phyloP scores from a whole-genome alignment of 1,140 invertebrate genomes.

The Micrasema longulum region DNA sequence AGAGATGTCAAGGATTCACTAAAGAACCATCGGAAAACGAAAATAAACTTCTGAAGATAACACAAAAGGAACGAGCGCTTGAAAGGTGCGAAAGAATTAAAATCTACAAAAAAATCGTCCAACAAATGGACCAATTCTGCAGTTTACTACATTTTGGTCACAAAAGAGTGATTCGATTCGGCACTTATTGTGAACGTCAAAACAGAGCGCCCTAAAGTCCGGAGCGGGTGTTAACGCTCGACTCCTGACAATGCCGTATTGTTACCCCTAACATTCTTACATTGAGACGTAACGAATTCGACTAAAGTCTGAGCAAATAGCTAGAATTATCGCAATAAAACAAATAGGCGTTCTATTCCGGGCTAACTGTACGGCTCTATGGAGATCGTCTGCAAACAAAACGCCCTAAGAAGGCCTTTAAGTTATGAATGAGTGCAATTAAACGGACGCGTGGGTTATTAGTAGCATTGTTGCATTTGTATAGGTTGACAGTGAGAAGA shows the following conservation, averaged over 20 bases:
- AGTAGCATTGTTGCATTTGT: conserved; percentile 3
- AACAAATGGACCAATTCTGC: conserved; percentile 48
- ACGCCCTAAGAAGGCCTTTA: conserved; percentile 15
- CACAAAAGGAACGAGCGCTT: conserved; percentile 21
- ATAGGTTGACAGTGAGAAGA: conserved; percentile 5
- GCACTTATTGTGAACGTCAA: conserved; percentile 55
- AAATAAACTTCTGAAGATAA: conserved; percentile 29
- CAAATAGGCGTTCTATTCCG: conserved; percentile 32
- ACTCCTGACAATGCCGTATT: conserved; percentile 35
- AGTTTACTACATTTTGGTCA: conserved; percentile 35
- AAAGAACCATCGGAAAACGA: conserved; percentile 25
- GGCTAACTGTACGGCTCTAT: not conserved
- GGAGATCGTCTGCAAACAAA: conserved; percentile 9
- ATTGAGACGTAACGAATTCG: conserved; percentile 47
- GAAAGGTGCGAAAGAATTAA: conserved; percentile 44
- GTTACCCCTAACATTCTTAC: conserved; percentile 31
- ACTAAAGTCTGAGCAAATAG: conserved; percentile 24
- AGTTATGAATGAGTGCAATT: conserved; percentile 31
- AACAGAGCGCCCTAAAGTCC: conserved; percentile 49
- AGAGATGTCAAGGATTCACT: conserved; percentile 38
- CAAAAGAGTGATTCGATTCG: conserved; percentile 53
- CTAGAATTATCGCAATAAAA: conserved; percentile 33
- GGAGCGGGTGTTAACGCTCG: conserved; percentile 42
- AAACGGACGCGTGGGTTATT: conserved; percentile 24
- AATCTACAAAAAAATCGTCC: conserved; percentile 32